Percentiles rank a stretch among this genome's conserved stretches.
phyloP scores from a whole-genome alignment of 2,797 vertebrate genomes.

The Parotocinclus haroldoi region DNA sequence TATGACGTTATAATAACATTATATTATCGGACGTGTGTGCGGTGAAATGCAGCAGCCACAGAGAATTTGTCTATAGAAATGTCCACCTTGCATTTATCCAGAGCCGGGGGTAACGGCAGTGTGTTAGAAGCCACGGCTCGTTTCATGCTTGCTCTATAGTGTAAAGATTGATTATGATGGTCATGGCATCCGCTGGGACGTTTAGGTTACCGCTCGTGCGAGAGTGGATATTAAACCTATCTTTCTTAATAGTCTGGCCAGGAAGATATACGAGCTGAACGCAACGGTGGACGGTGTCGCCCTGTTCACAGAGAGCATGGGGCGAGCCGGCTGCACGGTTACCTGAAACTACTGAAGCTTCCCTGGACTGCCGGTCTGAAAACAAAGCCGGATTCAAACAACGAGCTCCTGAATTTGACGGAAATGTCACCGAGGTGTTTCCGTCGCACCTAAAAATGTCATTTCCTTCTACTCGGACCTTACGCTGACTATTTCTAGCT shows the following conservation, averaged over 20 bases:
- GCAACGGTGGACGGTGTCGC: no score
- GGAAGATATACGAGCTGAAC: no score
- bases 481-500: no score
- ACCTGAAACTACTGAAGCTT: no score
- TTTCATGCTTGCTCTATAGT: constrained; percentile 21
- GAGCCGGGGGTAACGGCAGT: constrained; percentile 4
- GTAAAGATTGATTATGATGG: constrained; percentile 23
- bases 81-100: no score
- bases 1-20: no score
- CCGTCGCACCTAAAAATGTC: constrained; percentile 35
- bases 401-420: constrained; percentile 1
- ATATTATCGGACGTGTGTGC: no score
- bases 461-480: not conserved
- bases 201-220: constrained; percentile 2
- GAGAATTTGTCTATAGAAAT: constrained; percentile 14
- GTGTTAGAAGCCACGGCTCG: not conserved
- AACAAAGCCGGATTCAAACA: not conserved
- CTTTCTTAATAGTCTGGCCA: not conserved
- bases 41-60: constrained; percentile 7
- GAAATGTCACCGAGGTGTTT: constrained; percentile 43
- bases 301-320: no score
- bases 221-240: not conserved
- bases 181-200: constrained; percentile 13
- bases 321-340: no score
- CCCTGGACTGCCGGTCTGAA: not conserved